A percentile compares a stretch with the other conserved stretches of the same genome.
Evolutionary conservation across 2,797 vertebrate genomes (phyloP).

Genomic region (Anabas testudineus): DNA sequence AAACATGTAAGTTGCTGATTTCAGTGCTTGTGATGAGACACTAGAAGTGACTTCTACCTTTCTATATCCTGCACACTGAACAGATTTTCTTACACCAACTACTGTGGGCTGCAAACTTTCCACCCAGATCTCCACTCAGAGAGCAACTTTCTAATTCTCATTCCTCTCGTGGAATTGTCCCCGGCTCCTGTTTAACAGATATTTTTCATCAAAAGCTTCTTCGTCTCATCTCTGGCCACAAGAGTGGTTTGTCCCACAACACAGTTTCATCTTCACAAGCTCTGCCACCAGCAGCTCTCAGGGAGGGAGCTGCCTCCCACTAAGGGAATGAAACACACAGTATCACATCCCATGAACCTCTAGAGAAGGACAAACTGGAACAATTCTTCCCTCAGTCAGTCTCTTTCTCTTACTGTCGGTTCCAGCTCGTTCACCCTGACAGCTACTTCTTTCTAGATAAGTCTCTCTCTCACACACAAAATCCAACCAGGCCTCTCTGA

Average conservation of each 20-base stretch:
- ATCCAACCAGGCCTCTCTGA: constrained; percentile 43
- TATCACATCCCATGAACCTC: constrained; percentile 43
- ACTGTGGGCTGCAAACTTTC: neutral
- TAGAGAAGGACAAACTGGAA: constrained; percentile 35
- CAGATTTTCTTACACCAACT: constrained; percentile 29
- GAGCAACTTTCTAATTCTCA: constrained; percentile 23
- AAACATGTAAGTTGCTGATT: neutral
- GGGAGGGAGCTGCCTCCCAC: constrained; percentile 31
- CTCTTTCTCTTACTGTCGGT: constrained; percentile 37
- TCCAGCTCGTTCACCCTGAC: constrained; percentile 53
- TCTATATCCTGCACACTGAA: neutral
- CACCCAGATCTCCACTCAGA: constrained; percentile 21
- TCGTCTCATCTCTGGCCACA: constrained; percentile 28
- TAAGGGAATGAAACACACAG: constrained; percentile 21
- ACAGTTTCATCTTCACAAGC: constrained; percentile 37
- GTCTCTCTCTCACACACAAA: constrained; percentile 9
- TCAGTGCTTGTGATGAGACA: neutral
- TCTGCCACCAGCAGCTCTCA: constrained; percentile 35
- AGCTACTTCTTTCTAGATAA: constrained; percentile 28
- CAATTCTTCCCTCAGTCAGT: constrained; percentile 20
- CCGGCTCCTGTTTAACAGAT: constrained; percentile 45
- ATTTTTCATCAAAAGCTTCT: constrained; percentile 46
- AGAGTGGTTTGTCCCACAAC: constrained; percentile 23
- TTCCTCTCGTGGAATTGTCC: constrained; percentile 35
- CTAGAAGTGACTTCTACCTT: too few relatives aligned